Percentiles rank a stretch among this genome's conserved stretches.
Conservation (phyloP, 2,888 invertebrate species). For the Cotesia congregata region DNA sequence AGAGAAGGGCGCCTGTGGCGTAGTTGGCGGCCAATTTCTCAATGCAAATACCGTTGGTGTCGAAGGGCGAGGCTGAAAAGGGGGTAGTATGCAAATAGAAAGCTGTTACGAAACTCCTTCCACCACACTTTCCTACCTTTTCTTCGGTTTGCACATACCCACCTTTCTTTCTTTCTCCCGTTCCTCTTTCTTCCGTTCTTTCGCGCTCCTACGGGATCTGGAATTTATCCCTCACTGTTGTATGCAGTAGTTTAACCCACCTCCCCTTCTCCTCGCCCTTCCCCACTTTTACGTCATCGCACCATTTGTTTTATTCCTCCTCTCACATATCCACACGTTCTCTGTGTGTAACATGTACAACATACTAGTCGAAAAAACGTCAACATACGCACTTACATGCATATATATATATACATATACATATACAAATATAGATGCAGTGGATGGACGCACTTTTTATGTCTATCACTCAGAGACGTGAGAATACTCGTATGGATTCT, state of each 20-base stretch:
- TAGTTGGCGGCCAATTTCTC: conserved; percentile 68
- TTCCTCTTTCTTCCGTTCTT: conserved; percentile 40
- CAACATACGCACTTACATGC: conserved; percentile 4
- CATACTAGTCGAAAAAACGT: background rate
- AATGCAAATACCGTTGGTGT: conserved; percentile 69
- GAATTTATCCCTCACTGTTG: conserved; percentile 4
- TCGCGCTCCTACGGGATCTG: conserved; percentile 44
- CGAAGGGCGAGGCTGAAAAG: conserved; percentile 64
- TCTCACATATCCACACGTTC: conserved; percentile 33
- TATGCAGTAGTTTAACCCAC: background rate
- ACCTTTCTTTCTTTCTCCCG: conserved; percentile 30
- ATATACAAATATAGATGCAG: too few relatives aligned
- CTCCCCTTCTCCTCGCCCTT: background rate
- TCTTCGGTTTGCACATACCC: conserved; percentile 33
- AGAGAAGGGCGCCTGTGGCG: conserved; percentile 57
- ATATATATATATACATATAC: too few relatives aligned
- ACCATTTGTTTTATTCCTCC: conserved; percentile 44
- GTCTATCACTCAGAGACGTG: conserved; percentile 3
- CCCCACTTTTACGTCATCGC: conserved; percentile 24
- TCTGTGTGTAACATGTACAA: background rate
- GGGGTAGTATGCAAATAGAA: conserved; percentile 67
- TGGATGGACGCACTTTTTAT: conserved; percentile 13
- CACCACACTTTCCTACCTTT: conserved; percentile 44
- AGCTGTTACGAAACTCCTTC: conserved; percentile 62
- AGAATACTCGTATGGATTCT: conserved; percentile 14